Base-by-base conservation (phyloP, 2,113 vertebrate species). In the Stigmatopora nigra region DNA sequence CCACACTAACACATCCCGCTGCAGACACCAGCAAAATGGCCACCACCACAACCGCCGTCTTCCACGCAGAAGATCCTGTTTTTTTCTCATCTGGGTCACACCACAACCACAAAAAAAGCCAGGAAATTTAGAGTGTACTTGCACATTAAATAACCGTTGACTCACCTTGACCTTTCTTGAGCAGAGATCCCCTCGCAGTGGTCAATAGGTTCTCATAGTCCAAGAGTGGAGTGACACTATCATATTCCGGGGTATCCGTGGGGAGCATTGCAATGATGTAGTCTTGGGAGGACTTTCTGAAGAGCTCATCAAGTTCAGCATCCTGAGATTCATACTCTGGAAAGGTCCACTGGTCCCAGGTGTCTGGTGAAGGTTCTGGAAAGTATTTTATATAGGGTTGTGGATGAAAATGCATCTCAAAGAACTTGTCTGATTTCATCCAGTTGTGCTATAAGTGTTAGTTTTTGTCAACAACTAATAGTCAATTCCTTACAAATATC, bases 1-100 rank as follows among this genome's bases (percentile, higher is more conserved):
- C 73, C 1, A 70, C 10, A 2, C 82, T 80, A 65, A 90, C 31
- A 25, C 56, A 73, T 20, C 71, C 84, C 53, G 77, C 65, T 0
- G 78, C 0, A 1, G 68, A 64, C 70, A 87, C 69, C 61, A 89
- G 56, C 56, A 87, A 63, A 49, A 88, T 0, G 5, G 12, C 57
- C 0, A 70, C 70, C 0, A 82, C 60, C 57, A 87, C 64, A 3
- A 63, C 44, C 0, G 78, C 19, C 3, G 25, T 31, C 44, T 85
- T 77, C 78, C 88, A 89, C 35, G 77, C 62, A 0, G 69, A 38
- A 0, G 68, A 71, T 0, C 68, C 64, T 1, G 48, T 31, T 0
- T 4, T 16, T 41, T 64, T 64, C 11, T 51, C n/a, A 6, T 31
- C 76, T 62, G 73, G 35, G 31, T 44, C 66, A 36, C 36, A 36